Conservation (phyloP, 1,140 invertebrate genomes). For the Drosophila nebulosa region DNA sequence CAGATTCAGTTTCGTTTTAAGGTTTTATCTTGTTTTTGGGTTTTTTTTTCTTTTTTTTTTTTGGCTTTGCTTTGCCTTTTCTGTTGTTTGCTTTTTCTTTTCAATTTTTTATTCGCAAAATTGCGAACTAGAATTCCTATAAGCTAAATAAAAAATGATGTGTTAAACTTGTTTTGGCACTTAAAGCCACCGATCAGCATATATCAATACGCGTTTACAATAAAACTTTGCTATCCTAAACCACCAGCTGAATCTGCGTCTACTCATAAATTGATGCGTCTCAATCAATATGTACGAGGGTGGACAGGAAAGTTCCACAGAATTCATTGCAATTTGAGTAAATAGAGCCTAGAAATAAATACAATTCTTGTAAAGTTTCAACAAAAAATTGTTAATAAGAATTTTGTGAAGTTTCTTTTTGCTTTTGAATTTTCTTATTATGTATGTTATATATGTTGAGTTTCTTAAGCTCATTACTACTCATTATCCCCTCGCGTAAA, state of each 20-base stretch:
- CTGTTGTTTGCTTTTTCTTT: background rate
- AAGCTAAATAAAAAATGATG: constrained; percentile 23
- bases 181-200: constrained; percentile 8
- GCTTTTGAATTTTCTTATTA: no score
- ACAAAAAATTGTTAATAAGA: no score
- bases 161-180: constrained; percentile 46
- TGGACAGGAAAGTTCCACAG: background rate
- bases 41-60: background rate
- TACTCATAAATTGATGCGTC: constrained; percentile 12
- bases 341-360: no score
- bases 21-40: background rate
- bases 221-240: constrained; percentile 5
- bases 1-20: constrained; percentile 1
- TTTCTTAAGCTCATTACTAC: background rate
- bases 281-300: constrained; percentile 24
- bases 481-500: background rate
- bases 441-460: no score
- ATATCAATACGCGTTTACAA: constrained; percentile 23
- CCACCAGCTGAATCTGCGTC: background rate
- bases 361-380: no score
- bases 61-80: background rate
- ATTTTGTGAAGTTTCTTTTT: no score
- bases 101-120: constrained; percentile 5
- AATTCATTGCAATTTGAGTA: no score
- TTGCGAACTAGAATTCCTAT: constrained; percentile 13